These are phyloP conservation scores for Leuciscus waleckii DNA, from an alignment of 2,797 vertebrate species.

Conservation along the genomic window DNA sequence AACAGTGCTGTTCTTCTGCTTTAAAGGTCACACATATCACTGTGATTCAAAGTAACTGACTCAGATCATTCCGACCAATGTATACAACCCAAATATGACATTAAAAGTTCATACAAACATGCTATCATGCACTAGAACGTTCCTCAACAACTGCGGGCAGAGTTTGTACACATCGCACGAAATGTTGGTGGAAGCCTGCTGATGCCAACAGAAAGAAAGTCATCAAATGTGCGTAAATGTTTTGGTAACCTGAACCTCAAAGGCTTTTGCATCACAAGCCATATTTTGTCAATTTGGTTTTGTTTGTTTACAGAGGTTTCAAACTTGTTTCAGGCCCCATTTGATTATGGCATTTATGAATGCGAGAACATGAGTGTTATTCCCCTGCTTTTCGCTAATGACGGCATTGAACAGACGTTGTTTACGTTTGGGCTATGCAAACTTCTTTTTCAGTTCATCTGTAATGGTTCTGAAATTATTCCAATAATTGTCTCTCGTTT, in stretches of 20 bases:
- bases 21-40: constrained; percentile 31
- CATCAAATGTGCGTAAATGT: constrained; percentile 47
- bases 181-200: constrained; percentile 30
- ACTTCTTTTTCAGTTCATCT: constrained; percentile 45
- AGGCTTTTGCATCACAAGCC: constrained; percentile 48
- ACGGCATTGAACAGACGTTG: constrained; percentile 46
- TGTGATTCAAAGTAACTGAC: constrained; percentile 48
- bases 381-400: constrained; percentile 44
- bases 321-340: constrained; percentile 47
- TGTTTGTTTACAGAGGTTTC: constrained; percentile 48
- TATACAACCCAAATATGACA: constrained; percentile 51
- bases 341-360: constrained; percentile 46
- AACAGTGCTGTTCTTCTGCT: constrained; percentile 29
- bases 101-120: constrained; percentile 49
- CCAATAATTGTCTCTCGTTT: constrained; percentile 46
- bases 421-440: constrained; percentile 48
- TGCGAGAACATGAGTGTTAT: constrained; percentile 36
- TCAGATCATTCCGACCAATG: constrained; percentile 37
- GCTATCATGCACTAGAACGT: constrained; percentile 54
- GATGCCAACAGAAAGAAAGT: constrained; percentile 56
- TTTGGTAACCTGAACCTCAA: constrained; percentile 48
- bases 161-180: constrained; percentile 41
- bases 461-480: constrained; percentile 56
- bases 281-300: constrained; percentile 49
- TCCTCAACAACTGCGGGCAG: constrained; percentile 53